These are phyloP conservation scores for Tachysurus vachellii DNA, from an alignment of 2,113 vertebrate species.

Conservation along the genomic window DNA sequence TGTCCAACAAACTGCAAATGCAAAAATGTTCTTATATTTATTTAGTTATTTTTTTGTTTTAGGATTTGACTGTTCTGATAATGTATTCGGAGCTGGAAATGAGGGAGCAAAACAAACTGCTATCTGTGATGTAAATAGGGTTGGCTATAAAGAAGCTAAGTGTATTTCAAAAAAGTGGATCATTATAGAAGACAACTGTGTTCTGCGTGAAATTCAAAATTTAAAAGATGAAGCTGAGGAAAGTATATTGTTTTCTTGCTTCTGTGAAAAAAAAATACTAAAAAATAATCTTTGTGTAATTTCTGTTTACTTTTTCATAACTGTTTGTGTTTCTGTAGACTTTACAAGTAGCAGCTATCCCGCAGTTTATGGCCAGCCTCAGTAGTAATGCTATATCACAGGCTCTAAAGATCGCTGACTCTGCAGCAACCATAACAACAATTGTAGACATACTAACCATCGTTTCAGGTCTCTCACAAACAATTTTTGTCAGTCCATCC, in stretches of 20 bases:
- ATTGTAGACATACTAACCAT: constrained; percentile 58
- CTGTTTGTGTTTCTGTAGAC: not conserved
- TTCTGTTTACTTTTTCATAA: not conserved
- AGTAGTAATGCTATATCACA: not conserved
- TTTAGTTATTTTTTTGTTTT: not conserved
- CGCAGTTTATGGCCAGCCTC: constrained; percentile 27
- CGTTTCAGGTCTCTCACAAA: constrained; percentile 48
- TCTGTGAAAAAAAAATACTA: too few relatives aligned
- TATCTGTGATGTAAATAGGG: not conserved
- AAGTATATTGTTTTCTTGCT: not conserved
- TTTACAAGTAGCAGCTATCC: constrained; percentile 46
- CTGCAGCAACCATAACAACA: constrained; percentile 55
- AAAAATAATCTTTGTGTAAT: not conserved
- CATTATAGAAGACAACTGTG: not conserved
- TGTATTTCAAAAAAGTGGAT: constrained; percentile 9
- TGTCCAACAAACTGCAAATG: too few relatives aligned
- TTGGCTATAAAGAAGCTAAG: not conserved
- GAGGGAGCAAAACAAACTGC: fast-evolving
- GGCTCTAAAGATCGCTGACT: constrained; percentile 27
- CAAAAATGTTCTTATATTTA: not conserved
- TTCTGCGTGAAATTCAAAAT: constrained; percentile 22
- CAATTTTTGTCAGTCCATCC: not conserved
- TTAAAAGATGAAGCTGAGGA: constrained; percentile 20
- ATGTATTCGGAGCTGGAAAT: constrained; percentile 30
- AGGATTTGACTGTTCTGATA: not conserved